A percentile compares a stretch with the other conserved stretches of the same genome.
These are phyloP conservation scores for Gasterosteus aculeatus DNA, from an alignment of 2,113 vertebrate genomes.

Conservation along the genomic window DNA sequence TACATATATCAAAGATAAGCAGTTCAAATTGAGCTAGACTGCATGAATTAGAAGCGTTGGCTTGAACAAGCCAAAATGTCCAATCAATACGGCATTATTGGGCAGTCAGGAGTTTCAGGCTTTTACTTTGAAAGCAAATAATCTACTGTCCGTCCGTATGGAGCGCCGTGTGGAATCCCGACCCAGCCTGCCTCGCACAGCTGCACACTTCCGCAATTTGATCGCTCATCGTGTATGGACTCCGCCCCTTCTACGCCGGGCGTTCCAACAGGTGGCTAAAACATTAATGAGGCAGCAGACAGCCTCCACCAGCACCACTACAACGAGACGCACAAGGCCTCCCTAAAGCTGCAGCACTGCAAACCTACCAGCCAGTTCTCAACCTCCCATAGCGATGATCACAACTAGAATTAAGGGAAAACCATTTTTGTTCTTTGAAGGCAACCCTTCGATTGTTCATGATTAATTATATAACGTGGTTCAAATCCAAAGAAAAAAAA, in stretches of 20 bases:
- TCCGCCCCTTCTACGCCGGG: conserved; percentile 51
- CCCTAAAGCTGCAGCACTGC: too few species aligned
- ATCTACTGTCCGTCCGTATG: background rate
- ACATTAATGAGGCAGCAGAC: conserved; percentile 56
- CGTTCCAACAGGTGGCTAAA: conserved; percentile 60
- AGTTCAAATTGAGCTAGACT: too few species aligned
- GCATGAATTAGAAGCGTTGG: background rate
- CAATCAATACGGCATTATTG: background rate
- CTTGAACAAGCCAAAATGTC: background rate
- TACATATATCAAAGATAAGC: background rate
- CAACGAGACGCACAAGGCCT: background rate
- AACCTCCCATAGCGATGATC: background rate
- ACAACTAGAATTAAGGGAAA: background rate
- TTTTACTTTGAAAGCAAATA: conserved; percentile 49
- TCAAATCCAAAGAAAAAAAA: background rate
- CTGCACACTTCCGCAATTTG: conserved; percentile 71
- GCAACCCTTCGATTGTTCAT: background rate
- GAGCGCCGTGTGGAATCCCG: background rate
- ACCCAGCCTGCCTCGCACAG: conserved; percentile 29
- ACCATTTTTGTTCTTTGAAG: background rate
- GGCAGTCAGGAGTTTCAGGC: background rate
- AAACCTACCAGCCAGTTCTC: background rate
- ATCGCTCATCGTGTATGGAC: conserved; percentile 37
- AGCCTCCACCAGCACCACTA: background rate
- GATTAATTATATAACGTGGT: background rate